Conservation (phyloP, 2,888 invertebrate species). For the Drosophila prolongata region DNA sequence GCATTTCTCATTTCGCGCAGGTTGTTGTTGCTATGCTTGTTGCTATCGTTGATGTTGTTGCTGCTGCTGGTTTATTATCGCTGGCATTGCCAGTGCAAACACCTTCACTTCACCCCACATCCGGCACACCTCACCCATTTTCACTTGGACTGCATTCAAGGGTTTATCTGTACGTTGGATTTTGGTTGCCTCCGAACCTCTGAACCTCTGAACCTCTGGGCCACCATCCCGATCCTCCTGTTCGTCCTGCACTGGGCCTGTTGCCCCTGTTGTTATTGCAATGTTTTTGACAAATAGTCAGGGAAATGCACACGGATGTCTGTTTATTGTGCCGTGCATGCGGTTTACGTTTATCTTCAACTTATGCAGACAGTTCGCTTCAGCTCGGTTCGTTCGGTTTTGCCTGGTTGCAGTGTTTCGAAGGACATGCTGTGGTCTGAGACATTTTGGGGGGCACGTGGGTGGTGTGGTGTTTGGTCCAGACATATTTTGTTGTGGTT, state of each 20-base stretch:
- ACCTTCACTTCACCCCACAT: constrained; percentile 37
- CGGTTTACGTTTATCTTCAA: constrained; percentile 79
- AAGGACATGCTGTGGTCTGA: constrained; percentile 68
- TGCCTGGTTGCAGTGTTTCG: constrained; percentile 25
- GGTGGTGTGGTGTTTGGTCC: constrained; percentile 62
- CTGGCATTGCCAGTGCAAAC: constrained; percentile 70
- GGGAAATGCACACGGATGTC: constrained; percentile 80
- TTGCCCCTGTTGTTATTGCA: constrained; percentile 75
- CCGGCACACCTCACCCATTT: background rate
- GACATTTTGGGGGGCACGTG: constrained; percentile 54
- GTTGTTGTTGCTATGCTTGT: constrained; percentile 56
- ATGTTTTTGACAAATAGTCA: constrained; percentile 79
- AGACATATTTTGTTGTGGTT: constrained; percentile 76
- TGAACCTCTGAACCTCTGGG: too few relatives aligned
- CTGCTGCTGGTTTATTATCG: constrained; percentile 71
- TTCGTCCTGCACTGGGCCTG: constrained; percentile 39
- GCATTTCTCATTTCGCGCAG: constrained; percentile 77
- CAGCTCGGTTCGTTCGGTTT: constrained; percentile 16
- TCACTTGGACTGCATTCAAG: constrained; percentile 39
- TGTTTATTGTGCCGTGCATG: constrained; percentile 79
- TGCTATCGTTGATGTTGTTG: constrained; percentile 41
- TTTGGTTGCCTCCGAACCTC: constrained; percentile 45
- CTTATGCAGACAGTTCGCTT: constrained; percentile 72
- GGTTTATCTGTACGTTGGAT: constrained; percentile 69
- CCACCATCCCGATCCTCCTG: background rate